Evolutionary conservation across 2,113 vertebrate genomes (phyloP).

Genomic region (Hystrix cristata): DNA sequence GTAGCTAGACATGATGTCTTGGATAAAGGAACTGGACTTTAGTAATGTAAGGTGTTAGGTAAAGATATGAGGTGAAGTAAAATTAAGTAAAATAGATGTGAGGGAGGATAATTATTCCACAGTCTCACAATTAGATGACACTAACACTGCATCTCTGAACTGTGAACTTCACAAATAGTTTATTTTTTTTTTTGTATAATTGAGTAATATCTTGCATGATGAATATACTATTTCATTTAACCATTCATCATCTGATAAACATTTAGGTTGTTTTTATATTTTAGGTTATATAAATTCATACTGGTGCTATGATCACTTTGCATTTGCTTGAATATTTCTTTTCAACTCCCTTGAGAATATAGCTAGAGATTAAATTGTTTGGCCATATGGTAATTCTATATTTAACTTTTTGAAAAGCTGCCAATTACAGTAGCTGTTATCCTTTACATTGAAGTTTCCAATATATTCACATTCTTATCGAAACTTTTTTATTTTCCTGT

Average conservation of each 20-base stretch:
- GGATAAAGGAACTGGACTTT: background rate
- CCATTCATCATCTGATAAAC: background rate
- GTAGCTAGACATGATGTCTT: rapidly evolving
- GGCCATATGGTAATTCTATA: background rate
- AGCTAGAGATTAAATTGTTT: background rate
- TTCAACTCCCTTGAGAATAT: background rate
- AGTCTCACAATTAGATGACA: background rate
- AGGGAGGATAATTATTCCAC: background rate
- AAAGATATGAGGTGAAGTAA: background rate
- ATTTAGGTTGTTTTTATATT: background rate
- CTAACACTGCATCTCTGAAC: background rate
- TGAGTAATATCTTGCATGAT: background rate
- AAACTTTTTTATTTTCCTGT: background rate
- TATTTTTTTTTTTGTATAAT: background rate
- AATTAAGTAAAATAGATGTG: background rate
- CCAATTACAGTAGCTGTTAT: background rate
- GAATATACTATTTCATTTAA: background rate
- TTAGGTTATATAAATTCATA: background rate
- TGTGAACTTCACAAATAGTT: background rate
- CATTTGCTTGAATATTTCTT: background rate
- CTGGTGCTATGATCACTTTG: background rate
- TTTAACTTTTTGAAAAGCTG: background rate
- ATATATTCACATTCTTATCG: background rate
- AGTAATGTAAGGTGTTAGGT: background rate
- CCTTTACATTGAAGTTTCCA: background rate